Evolutionary conservation across 64 coral and sea anemone genomes (phyloP).

Genomic region (Pachyseris speciosa): DNA sequence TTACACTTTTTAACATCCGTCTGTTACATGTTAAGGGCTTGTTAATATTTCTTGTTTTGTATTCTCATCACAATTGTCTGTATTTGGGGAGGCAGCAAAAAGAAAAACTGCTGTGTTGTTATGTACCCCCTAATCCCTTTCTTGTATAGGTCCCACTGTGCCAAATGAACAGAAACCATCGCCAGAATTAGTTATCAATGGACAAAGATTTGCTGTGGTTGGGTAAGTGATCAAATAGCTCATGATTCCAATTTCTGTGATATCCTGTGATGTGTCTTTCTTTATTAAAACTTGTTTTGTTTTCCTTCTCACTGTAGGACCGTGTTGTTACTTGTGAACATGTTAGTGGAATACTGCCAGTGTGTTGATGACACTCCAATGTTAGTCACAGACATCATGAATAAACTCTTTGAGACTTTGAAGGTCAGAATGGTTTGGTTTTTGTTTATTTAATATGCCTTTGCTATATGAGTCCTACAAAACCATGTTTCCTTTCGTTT

Average conservation of each 20-base stretch:
- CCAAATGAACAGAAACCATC: constrained; percentile 51
- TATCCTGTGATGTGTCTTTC: neutral
- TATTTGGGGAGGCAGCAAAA: too few species aligned
- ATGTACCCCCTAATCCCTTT: neutral
- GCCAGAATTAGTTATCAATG: constrained; percentile 71
- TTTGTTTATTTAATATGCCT: neutral
- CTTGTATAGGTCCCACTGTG: constrained; percentile 29
- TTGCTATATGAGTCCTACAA: neutral
- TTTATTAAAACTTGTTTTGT: neutral
- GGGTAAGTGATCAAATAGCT: constrained; percentile 39
- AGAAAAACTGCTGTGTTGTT: neutral
- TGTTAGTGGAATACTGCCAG: constrained; percentile 98
- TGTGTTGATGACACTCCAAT: constrained; percentile 98
- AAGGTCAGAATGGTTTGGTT: constrained; percentile 64
- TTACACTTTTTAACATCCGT: too few species aligned
- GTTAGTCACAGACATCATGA: constrained; percentile 98
- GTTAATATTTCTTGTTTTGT: too few species aligned
- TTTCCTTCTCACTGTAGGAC: constrained; percentile 41
- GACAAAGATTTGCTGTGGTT: constrained; percentile 84
- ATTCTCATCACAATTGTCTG: too few species aligned
- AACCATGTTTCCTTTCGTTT: neutral
- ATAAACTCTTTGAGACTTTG: constrained; percentile 94
- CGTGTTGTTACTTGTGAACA: constrained; percentile 88
- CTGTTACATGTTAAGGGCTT: too few species aligned
- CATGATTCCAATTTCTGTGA: neutral